These are phyloP conservation scores for Asarcornis scutulata DNA, from an alignment of 2,113 vertebrate species.

Conservation along the genomic window DNA sequence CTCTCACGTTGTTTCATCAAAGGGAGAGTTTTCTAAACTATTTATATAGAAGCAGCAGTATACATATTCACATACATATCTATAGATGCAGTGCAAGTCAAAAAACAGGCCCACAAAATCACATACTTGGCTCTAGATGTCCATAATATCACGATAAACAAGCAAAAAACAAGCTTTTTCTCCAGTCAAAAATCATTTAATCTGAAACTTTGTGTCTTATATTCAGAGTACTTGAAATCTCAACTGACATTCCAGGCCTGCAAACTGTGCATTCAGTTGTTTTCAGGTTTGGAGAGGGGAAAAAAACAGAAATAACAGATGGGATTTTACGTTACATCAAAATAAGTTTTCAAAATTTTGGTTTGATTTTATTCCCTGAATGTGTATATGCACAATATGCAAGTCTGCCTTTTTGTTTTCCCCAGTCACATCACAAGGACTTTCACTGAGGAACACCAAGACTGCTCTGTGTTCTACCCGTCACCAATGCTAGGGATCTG, in stretches of 20 bases:
- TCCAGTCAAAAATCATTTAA: background rate
- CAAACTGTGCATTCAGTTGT: background rate
- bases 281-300: background rate
- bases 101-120: background rate
- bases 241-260: background rate
- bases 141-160: background rate
- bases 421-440: background rate
- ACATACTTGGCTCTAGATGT: background rate
- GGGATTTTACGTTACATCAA: background rate
- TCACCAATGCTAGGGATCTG: rapidly evolving
- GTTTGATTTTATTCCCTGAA: background rate
- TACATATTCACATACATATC: background rate
- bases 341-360: background rate
- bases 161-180: background rate
- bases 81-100: background rate
- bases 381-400: background rate
- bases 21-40: background rate
- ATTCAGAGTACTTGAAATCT: background rate
- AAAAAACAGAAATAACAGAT: background rate
- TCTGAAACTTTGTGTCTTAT: background rate
- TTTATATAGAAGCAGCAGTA: background rate
- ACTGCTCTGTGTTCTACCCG: background rate
- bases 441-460: background rate
- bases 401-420: background rate
- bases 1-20: background rate